Conservation (phyloP, 2,888 invertebrate genomes). For the Oxystoma pomonae region DNA sequence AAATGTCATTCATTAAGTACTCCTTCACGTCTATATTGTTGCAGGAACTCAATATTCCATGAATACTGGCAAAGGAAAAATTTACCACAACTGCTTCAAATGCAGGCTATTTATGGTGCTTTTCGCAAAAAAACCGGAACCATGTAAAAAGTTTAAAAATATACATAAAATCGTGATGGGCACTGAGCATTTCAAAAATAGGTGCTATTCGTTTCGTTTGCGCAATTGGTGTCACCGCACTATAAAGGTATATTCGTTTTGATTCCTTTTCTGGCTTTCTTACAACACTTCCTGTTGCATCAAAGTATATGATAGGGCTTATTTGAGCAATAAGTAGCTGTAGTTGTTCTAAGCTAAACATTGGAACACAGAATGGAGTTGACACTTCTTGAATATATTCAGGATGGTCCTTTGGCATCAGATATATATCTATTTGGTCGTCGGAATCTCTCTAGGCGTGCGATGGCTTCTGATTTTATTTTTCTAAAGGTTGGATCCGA, state of each 20-base stretch:
- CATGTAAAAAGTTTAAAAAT: conserved; percentile 22
- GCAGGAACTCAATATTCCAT: conserved; percentile 18
- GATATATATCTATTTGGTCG: conserved; percentile 15
- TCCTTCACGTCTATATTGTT: conserved; percentile 15
- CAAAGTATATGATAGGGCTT: conserved; percentile 22
- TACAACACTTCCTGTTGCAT: conserved; percentile 25
- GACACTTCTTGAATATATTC: conserved; percentile 25
- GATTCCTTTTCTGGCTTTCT: conserved; percentile 13
- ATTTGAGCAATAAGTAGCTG: conserved; percentile 8
- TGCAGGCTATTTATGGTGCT: conserved; percentile 19
- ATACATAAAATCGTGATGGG: conserved; percentile 17
- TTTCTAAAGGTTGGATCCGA: conserved; percentile 21
- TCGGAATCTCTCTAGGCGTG: conserved; percentile 16
- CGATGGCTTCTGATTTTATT: conserved; percentile 20
- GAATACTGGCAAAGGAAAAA: conserved; percentile 24
- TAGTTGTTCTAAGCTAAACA: conserved; percentile 23
- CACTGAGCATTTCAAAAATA: conserved; percentile 18
- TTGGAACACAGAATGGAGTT: conserved; percentile 23
- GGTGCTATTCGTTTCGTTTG: conserved; percentile 18
- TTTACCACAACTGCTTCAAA: conserved; percentile 22
- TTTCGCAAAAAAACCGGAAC: conserved; percentile 17
- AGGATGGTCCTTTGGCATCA: conserved; percentile 21
- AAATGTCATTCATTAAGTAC: conserved; percentile 17
- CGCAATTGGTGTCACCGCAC: conserved; percentile 10
- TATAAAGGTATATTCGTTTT: conserved; percentile 22